A percentile compares a stretch with the other conserved stretches of the same genome.
phyloP scores from a whole-genome alignment of 2,113 vertebrate species.

The Microtus montanus region DNA sequence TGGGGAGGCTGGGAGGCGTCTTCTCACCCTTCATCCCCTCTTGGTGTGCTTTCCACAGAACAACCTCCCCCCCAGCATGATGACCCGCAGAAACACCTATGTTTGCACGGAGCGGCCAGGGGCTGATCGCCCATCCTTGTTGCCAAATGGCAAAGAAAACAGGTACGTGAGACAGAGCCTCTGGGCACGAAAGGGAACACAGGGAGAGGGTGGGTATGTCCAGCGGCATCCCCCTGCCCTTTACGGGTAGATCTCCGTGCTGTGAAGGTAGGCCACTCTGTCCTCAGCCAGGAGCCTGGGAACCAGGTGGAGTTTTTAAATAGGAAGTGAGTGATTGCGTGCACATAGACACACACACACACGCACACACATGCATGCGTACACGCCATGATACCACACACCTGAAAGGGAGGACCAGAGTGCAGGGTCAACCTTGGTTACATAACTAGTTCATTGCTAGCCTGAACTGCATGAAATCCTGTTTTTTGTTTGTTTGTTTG shows the following conservation, averaged over 20 bases:
- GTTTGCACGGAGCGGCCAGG: slow-evolving; percentile 92
- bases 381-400: background rate
- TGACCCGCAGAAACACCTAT: slow-evolving; percentile 95
- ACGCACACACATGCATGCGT: too few relatives aligned
- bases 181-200: fast-evolving
- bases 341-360: background rate
- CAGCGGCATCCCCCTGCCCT: too few relatives aligned
- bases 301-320: slow-evolving; percentile 53
- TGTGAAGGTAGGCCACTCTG: background rate
- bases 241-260: background rate
- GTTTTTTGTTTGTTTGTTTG: background rate
- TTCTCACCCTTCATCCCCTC: background rate
- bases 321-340: background rate
- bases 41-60: slow-evolving; percentile 82
- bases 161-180: slow-evolving; percentile 81
- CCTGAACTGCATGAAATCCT: background rate
- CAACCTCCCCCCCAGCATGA: slow-evolving; percentile 91
- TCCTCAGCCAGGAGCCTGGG: slow-evolving; percentile 31
- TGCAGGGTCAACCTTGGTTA: too few relatives aligned
- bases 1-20: fast-evolving
- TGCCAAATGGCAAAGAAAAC: slow-evolving; percentile 95
- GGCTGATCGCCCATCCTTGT: slow-evolving; percentile 87
- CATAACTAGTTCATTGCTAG: too few relatives aligned
- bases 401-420: too few relatives aligned
- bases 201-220: background rate